Evolutionary conservation across 2,888 invertebrate species (phyloP), one percentile per base, ranked within the genome.

Genomic region (Agrochola circellaris): DNA sequence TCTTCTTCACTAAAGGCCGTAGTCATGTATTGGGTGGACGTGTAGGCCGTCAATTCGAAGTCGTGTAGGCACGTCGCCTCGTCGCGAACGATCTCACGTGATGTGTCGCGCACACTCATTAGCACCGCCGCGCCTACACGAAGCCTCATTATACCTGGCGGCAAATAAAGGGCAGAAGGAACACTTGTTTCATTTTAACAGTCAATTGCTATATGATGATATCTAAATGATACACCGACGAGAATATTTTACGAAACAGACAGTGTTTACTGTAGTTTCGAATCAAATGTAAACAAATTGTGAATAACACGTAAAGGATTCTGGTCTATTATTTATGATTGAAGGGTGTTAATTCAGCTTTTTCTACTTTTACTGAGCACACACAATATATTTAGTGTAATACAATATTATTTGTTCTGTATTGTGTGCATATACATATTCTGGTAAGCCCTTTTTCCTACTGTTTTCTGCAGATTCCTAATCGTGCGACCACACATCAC

Each of bases 51-150:
- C 51, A 45, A 7, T 13, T 4, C 34, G 73, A n/a, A 4, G 17
- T n/a, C 48, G 71, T 38, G 38, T 11, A 13, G 11, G 26, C 75
- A 45, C 61, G 64, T 42, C 74, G 17, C 17, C 20, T 4, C 30
- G n/a, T 4, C 42, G 15, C 51, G 23, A n/a, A 8, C 20, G 61
- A 58, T 61, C 61, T 48, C 87, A 54, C 62, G 38, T 83, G 34
- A 20, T 68, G 56, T 62, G 85, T 75, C 51, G 67, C 71, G 72
- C 84, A 73, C 30, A 2, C 48, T 83, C 84, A 66, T 79, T 79
- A 84, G 26, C 71, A n/a, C 74, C 48, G 30, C 48, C 30, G n/a
- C 42, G 20, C 56, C 58, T 17, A 11, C 42, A 13, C 8, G 34
- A 26, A 38, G 0, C n/a, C 20, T n/a, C 38, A 17, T 11, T 13